Conservation (phyloP, 2,113 vertebrate genomes). For the Gymnorhina tibicen region DNA sequence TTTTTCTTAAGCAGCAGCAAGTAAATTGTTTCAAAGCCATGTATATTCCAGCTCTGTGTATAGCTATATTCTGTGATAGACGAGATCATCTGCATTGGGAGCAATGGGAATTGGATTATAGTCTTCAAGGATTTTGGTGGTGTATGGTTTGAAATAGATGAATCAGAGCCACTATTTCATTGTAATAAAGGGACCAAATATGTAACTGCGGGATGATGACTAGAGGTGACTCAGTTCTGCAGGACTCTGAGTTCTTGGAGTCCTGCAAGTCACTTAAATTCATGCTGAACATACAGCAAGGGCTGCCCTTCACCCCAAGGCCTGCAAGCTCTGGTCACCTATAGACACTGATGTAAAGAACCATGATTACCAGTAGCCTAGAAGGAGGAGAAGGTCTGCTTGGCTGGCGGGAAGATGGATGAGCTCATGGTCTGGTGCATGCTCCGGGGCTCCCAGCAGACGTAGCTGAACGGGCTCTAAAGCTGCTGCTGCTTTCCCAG, state of each 20-base stretch:
- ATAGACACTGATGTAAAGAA: background rate
- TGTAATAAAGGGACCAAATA: background rate
- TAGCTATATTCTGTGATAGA: background rate
- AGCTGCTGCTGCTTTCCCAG: background rate
- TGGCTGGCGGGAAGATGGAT: background rate
- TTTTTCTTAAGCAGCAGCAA: background rate
- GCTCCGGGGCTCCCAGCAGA: background rate
- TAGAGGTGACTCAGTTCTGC: background rate
- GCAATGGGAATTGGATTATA: background rate
- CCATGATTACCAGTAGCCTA: background rate
- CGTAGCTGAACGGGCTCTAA: background rate
- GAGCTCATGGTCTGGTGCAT: fast-evolving
- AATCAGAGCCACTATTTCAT: background rate
- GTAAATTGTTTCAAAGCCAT: background rate
- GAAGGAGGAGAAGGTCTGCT: background rate
- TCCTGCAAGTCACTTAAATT: background rate
- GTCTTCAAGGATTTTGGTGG: background rate
- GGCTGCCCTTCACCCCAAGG: background rate
- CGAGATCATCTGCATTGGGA: background rate
- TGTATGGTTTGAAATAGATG: background rate
- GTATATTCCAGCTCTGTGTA: background rate
- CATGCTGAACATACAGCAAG: background rate
- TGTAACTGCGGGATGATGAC: background rate
- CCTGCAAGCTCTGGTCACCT: background rate
- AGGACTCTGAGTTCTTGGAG: background rate